phyloP scores from a whole-genome alignment of 2,797 vertebrate genomes.

The Alauda arvensis region DNA sequence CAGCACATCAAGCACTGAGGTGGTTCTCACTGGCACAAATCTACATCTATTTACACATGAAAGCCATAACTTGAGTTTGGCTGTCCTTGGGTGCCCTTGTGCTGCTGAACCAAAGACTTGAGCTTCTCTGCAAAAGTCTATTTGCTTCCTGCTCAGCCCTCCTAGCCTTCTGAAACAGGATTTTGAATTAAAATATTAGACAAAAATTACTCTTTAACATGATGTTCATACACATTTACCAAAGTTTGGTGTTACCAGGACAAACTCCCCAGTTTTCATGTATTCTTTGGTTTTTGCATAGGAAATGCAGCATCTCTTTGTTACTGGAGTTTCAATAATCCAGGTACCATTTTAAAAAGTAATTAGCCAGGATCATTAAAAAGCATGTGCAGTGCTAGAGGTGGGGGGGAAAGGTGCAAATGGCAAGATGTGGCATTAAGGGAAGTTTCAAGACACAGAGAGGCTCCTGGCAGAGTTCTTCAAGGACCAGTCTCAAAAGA shows the following conservation, averaged over 20 bases:
- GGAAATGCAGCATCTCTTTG: background rate
- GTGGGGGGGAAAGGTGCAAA: background rate
- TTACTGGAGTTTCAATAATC: background rate
- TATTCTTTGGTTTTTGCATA: background rate
- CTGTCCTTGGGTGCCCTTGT: background rate
- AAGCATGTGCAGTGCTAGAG: background rate
- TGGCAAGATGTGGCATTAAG: background rate
- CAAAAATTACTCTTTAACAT: background rate
- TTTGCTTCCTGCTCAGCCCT: background rate
- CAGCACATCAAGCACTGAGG: background rate
- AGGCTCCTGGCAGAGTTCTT: background rate
- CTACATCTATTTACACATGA: background rate
- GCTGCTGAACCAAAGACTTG: background rate
- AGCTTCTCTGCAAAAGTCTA: background rate
- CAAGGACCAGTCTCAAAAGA: background rate
- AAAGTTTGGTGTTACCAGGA: background rate
- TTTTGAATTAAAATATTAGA: background rate
- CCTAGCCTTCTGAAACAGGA: background rate
- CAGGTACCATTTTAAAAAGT: background rate
- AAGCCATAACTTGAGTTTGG: background rate
- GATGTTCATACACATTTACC: background rate
- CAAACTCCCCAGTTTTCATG: background rate
- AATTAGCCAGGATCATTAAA: background rate
- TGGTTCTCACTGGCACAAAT: background rate
- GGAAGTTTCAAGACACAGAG: background rate